Base-by-base conservation (phyloP, 2,888 invertebrate genomes). In the Lepeophtheirus nordmannii region DNA sequence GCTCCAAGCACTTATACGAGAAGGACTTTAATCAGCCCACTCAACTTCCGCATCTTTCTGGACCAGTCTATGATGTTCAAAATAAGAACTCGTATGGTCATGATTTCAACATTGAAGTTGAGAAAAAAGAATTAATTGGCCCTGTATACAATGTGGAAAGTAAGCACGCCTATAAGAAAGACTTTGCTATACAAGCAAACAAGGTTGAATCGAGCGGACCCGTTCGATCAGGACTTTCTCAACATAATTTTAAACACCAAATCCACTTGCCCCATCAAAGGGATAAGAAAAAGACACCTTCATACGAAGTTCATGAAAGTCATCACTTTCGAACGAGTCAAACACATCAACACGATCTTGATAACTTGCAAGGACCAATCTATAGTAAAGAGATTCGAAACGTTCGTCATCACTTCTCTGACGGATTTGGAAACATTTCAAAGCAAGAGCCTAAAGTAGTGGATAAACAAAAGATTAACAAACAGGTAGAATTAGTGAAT, bases 191-290 rank as follows among this genome's bases (percentile, higher is more conserved):
- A 11, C 10, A 60, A 10, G 14, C 60, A 14, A 17, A 60, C 60
- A 60, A 37, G 11, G 37, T 60, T 22, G 38, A 23, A 17, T 60
- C 60, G 17, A 38, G 60, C 39, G 64, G 64, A 10, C 64, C 64
- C 11, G 64, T 64, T 56, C 17, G 53, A 9, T 38, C 60, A 37
- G 56, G 56, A 10, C 41, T 40, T 20, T 56, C 23, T 56, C 14
- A 64, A 22, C 64, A 64, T 56, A 11, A 66, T 11, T 66, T 58
- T 46, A 66, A 66, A 37, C 58, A 58, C 20, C 66, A 30, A 14
- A 20, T 66, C 17, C 38, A 60, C 22, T n/a, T 22, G 22, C 66
- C 66, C 20, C 66, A 66, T 60, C 60, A 60, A 46, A 14, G 66
- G 12, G 66, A 66, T 40, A 30, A 14, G 17, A 59, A 58, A 20